Evolutionary conservation across 2,888 invertebrate genomes (phyloP).

Genomic region (Heliconius aoede): DNA sequence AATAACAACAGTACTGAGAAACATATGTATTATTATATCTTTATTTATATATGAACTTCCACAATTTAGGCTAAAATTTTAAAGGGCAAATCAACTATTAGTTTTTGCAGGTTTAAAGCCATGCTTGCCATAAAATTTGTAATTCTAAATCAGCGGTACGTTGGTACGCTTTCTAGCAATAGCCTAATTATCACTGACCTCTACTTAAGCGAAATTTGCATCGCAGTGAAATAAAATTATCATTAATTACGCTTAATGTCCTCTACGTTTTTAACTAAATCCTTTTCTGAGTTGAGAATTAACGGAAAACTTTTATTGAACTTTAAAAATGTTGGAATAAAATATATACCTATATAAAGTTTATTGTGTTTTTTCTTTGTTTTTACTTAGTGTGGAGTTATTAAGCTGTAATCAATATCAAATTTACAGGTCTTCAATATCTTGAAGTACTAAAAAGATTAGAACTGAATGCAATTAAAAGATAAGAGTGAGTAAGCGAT

Average conservation of each 20-base stretch:
- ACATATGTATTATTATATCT: too few relatives aligned
- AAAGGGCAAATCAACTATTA: background rate
- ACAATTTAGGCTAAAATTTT: background rate
- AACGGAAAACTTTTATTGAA: slow-evolving; percentile 1
- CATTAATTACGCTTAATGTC: slow-evolving; percentile 33
- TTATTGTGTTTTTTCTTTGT: background rate
- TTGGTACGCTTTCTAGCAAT: slow-evolving; percentile 17
- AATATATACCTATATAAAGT: background rate
- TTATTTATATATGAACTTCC: background rate
- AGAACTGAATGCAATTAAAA: too few relatives aligned
- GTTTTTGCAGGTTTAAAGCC: slow-evolving; percentile 17
- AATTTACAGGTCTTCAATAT: too few relatives aligned
- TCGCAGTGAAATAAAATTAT: slow-evolving; percentile 38
- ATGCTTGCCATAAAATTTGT: background rate
- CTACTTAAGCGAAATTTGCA: slow-evolving; percentile 32
- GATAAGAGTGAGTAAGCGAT: too few relatives aligned
- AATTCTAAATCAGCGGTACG: slow-evolving; percentile 11
- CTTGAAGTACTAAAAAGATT: too few relatives aligned
- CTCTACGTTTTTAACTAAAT: slow-evolving; percentile 21
- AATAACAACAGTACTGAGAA: too few relatives aligned
- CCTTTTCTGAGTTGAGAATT: slow-evolving; percentile 18
- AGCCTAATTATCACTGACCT: slow-evolving; percentile 34
- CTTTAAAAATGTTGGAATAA: background rate
- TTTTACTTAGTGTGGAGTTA: too few relatives aligned
- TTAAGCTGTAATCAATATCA: too few relatives aligned